Base-by-base conservation (phyloP, 2,888 invertebrate species). In the Rhimphoctona megacephalus region DNA sequence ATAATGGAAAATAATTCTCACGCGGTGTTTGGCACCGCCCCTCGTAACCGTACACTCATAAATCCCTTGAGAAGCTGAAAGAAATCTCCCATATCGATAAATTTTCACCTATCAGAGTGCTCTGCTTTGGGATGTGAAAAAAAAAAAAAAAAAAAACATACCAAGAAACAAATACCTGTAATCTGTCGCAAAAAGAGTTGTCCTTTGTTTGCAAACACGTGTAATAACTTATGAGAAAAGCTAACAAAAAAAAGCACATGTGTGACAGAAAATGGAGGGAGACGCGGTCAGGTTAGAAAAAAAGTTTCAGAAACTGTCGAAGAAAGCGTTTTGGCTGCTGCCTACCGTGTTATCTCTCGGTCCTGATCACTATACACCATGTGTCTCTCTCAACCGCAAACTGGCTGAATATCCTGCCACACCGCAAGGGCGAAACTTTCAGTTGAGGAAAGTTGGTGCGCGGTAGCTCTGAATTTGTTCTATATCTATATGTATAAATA, bases 361-460 rank as follows among this genome's bases (percentile, higher is more conserved):
- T 39, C 25, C 78, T 77, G 69, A 78, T 78, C 54, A 69, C 78
- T 78, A 54, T 78, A 78, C 64, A 66, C 54, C 49, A 30, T 43
- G 25, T 78, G 25, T 78, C 54, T 69, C 67, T 54, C 67, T 52
- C 78, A 66, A 77, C 43, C 78, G 14, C 85, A 78, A 81, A 78
- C 78, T 81, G 54, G 66, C 81, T 61, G 78, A 85, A 81, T 81
- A 78, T 69, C 69, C 72, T 73, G 39, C 66, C 36, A 70, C n/a
- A 39, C 78, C 78, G 61, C 81, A 85, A 85, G 73, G 66, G 57
- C 78, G n/a, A 85, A 85, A 85, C 77, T 85, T 85, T 81, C 49
- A 43, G 72, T 61, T n/a, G 54, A 52, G 36, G 49, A 67, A 85
- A 85, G 76, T 85, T 85, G 30, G 25, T 30, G 25, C 49, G 39